A percentile compares a stretch with the other conserved stretches of the same genome.
Conservation (phyloP, 1,140 invertebrate genomes). For the Chironomus tepperi region DNA sequence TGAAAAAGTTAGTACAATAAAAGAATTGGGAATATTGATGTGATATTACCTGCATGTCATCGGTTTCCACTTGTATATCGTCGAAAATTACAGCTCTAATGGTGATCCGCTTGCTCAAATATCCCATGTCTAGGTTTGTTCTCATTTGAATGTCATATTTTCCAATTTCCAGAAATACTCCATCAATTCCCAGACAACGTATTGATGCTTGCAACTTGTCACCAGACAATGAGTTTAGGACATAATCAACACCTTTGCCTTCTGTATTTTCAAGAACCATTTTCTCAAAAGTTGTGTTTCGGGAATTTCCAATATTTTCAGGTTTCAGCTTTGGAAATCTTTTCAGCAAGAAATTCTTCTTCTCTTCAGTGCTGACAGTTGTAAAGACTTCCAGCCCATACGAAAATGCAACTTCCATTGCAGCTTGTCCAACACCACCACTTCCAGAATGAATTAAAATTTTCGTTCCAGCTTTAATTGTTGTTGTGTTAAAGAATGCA, state of each 20-base stretch:
- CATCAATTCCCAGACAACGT: conserved; percentile 48
- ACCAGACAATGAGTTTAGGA: conserved; percentile 52
- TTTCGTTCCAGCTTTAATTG: conserved; percentile 56
- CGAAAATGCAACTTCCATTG: conserved; percentile 66
- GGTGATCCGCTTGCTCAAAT: conserved; percentile 59
- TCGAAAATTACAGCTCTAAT: conserved; percentile 61
- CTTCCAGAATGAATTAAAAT: conserved; percentile 82
- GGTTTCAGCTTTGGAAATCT: conserved; percentile 56
- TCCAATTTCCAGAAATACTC: conserved; percentile 51
- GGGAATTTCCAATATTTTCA: conserved; percentile 46
- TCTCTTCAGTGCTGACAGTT: conserved; percentile 64
- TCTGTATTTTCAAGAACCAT: conserved; percentile 44
- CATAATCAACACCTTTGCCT: conserved; percentile 49
- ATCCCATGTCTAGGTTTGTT: conserved; percentile 45
- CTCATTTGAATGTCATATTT: conserved; percentile 45
- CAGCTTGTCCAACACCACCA: conserved; percentile 78
- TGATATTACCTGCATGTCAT: conserved; percentile 37
- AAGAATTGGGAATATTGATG: too few species aligned
- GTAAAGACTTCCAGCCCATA: conserved; percentile 63
- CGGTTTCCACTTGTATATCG: conserved; percentile 36
- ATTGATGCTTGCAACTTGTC: conserved; percentile 51
- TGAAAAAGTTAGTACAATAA: background rate
- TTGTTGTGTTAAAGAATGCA: conserved; percentile 57
- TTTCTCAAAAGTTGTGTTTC: conserved; percentile 47
- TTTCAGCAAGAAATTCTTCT: conserved; percentile 65